A percentile compares a stretch with the other conserved stretches of the same genome.
Conservation (phyloP, 2,888 invertebrate species). For the Arrhopalites spinosus region DNA sequence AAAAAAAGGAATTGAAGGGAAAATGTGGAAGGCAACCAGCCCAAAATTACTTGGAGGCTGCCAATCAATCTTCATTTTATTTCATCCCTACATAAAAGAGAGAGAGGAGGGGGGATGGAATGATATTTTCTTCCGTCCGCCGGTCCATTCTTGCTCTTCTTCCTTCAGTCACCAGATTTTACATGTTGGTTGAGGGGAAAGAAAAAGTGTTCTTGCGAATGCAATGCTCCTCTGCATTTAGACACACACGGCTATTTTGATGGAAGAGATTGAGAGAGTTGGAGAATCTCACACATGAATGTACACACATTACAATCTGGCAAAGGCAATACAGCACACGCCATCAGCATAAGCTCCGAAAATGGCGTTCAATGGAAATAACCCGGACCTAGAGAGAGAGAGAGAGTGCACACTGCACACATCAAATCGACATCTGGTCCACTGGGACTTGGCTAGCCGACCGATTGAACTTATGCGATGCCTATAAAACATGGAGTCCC, state of each 20-base stretch:
- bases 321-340: background rate
- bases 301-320: no score
- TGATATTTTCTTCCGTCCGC: conserved; percentile 19
- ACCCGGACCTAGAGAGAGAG: background rate
- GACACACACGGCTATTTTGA: no score
- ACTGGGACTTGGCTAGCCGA: conserved; percentile 34
- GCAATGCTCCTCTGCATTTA: background rate
- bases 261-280: no score
- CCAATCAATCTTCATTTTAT: conserved; percentile 38
- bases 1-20: conserved; percentile 7
- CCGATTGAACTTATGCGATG: conserved; percentile 38
- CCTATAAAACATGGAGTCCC: conserved; percentile 41
- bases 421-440: conserved; percentile 45
- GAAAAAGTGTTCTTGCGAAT: background rate
- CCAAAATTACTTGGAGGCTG: conserved; percentile 28
- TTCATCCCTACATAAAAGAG: conserved; percentile 29
- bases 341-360: conserved; percentile 20
- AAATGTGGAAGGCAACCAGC: background rate
- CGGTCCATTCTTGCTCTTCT: background rate
- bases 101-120: background rate
- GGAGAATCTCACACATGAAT: no score
- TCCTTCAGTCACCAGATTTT: conserved; percentile 26
- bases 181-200: conserved; percentile 7
- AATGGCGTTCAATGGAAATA: conserved; percentile 27
- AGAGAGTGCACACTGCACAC: background rate